phyloP scores from a whole-genome alignment of 2,888 invertebrate genomes.

The Nemapogon koenigi region DNA sequence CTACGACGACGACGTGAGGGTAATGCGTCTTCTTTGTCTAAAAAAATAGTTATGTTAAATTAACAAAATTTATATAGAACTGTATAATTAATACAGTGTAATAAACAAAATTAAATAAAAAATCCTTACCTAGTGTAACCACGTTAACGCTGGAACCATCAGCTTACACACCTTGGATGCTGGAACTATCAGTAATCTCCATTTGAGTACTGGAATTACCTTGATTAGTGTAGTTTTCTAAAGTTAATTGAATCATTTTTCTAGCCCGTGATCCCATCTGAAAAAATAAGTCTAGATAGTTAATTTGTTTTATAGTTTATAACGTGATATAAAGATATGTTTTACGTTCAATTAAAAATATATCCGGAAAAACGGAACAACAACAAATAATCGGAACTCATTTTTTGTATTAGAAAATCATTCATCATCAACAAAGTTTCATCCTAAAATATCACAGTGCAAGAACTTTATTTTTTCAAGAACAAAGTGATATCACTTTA shows the following conservation, averaged over 20 bases:
- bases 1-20: background rate
- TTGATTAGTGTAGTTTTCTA: background rate
- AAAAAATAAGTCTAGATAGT: background rate
- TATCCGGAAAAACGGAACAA: too few relatives aligned
- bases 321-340: background rate
- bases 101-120: background rate
- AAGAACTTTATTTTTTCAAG: background rate
- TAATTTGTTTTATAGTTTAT: background rate
- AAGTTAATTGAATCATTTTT: too few relatives aligned
- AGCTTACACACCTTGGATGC: background rate
- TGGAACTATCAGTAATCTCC: background rate
- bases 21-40: background rate
- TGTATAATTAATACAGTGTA: background rate
- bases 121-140: background rate
- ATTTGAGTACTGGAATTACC: background rate
- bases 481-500: background rate
- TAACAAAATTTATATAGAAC: too few relatives aligned
- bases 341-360: background rate
- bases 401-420: background rate
- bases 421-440: background rate
- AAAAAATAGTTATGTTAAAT: background rate
- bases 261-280: too few relatives aligned
- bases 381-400: background rate
- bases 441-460: background rate
- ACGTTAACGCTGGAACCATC: background rate